Evolutionary conservation across 2,797 vertebrate species (phyloP), one percentile per base, ranked within the genome.

Genomic region (Nasua narica): DNA sequence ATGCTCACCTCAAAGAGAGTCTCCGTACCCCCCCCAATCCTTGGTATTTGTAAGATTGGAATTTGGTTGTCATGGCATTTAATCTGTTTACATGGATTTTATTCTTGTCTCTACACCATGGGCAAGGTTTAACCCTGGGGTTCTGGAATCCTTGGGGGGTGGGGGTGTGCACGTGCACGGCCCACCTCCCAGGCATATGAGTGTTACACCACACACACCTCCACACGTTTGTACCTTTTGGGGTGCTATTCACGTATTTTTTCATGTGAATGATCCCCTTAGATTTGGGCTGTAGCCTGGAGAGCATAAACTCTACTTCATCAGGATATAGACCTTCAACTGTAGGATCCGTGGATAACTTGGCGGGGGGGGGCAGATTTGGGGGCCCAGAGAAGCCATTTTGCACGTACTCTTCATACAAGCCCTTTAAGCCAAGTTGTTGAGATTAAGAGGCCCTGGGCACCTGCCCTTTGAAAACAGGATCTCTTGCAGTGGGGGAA

Each of bases 41-140:
- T 91, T 91, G 70, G 65, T 87, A 35, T 90, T 84, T 82, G 37
- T 12, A 56, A 56, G 50, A 76, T 54, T 97, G 93, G 95, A 85
- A 95, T 95, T 86, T 56, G 40, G 94, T 97, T 92, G 88, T 86
- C 90, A 87, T 72, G 72, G 82, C 19, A 2, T 88, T 92, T 97
- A 96, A 97, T 97, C 92, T 97, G 67, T 96, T 96, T 95, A 83
- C 56, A 29, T 25, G 72, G 69, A 27, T 52, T 93, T 94, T 86
- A 90, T 46, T 90, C 46, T 46, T 72, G 32, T 58, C 48, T 83
- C 50, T 85, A 48, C 18, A 48, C 70, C n/a, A 4, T 72, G 54
- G 67, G 82, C 67, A 69, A n/a, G 76, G 40, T 21, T 23, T 81
- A 69, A 78, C 35, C 35, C 27, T 32, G 35, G 50, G 12, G 11